Evolutionary conservation across 2,113 vertebrate genomes (phyloP), one percentile per base, ranked within the genome.

Genomic region (Dissostichus mawsoni): DNA sequence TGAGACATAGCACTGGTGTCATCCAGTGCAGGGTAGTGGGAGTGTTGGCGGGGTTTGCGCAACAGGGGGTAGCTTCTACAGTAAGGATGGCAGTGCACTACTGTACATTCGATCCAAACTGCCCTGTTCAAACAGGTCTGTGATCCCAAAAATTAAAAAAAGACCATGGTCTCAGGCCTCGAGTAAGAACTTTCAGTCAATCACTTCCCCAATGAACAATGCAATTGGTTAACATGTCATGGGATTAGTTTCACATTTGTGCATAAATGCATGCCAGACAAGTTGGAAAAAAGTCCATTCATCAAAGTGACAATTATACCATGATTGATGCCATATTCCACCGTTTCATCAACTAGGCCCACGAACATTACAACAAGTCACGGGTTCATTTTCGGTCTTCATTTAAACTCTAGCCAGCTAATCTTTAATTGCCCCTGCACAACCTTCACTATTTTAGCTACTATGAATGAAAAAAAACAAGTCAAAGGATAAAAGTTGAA

Each of bases 171-270:
- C 7, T 47, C 11, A 29, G 51, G 20, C 10, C 23, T 56, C 7
- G 0, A 47, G 25, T 23, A 18, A 41, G 5, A 50, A 33, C 11
- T 11, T 66, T 75, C 58, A 62, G 50, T 29, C 16, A 56, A 56
- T 47, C 8, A 29, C 29, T 2, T 1, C 11, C 7, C 13, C 17
- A 59, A 11, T 8, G 18, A n/a, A 62, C 48, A 41, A 36, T 8
- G 18, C 44, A 72, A 61, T 14, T 59, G 23, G 23, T 51, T 67
- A 25, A 11, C 20, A 66, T 66, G 44, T 70, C 14, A 47, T 53
- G 6, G 45, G 12, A 64, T 56, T 25, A 25, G 9, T 48, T 48
- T 10, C 48, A 50, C 14, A 51, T 29, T 1, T 51, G 65, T 18
- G 16, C 25, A 13, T 29, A 12, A 12, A 20, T 69, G 1, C n/a